Percentiles rank a stretch among this genome's conserved stretches.
Conservation (phyloP, 2,888 invertebrate genomes). For the Melinopterus prodromus region DNA sequence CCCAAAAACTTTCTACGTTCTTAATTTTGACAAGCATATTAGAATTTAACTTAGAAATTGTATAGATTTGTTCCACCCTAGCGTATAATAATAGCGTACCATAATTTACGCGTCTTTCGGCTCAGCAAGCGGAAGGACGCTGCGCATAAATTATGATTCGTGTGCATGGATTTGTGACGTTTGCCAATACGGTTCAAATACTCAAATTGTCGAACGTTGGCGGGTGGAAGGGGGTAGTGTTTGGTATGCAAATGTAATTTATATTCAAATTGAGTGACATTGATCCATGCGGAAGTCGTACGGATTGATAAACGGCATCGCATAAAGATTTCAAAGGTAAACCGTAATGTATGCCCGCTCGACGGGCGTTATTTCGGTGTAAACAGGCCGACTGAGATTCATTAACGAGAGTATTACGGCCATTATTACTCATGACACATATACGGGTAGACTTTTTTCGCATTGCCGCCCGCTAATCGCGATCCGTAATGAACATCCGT, state of each 20-base stretch:
- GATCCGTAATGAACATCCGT: neutral
- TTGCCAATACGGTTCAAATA: constrained; percentile 4
- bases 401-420: no score
- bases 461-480: neutral
- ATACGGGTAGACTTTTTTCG: neutral
- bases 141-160: neutral
- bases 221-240: neutral
- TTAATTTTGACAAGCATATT: no score
- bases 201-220: neutral
- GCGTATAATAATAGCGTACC: no score
- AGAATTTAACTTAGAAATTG: no score
- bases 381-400: neutral
- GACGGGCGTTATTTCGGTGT: neutral
- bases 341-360: neutral
- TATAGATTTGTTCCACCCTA: no score
- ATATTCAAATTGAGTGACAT: constrained; percentile 32
- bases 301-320: constrained; percentile 21
- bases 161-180: neutral
- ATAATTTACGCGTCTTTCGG: no score
- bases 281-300: constrained; percentile 26
- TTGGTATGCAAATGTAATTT: constrained; percentile 31
- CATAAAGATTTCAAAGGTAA: constrained; percentile 4
- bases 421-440: neutral
- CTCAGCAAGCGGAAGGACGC: neutral
- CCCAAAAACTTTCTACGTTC: no score